Percentiles rank a stretch among this genome's conserved stretches.
Evolutionary conservation across 2,888 invertebrate genomes (phyloP).

Genomic region (Dioctria rufipes): DNA sequence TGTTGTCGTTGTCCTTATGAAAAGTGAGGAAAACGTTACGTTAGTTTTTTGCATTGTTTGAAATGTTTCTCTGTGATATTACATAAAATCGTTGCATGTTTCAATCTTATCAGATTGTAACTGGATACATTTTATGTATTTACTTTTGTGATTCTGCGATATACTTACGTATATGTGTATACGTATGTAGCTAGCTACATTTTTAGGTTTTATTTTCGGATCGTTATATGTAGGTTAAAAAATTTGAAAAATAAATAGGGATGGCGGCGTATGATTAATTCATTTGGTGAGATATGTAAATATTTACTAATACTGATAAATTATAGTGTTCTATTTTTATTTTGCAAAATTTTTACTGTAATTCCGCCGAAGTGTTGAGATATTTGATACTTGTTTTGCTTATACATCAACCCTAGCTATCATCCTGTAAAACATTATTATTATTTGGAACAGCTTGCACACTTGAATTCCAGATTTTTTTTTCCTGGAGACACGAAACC

Average conservation of each 20-base stretch:
- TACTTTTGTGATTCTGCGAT: background rate
- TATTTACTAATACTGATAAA: no score
- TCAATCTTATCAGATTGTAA: slow-evolving; percentile 46
- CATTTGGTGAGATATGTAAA: background rate
- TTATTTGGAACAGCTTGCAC: no score
- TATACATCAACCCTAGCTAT: no score
- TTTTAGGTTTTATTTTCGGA: background rate
- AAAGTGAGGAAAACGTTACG: slow-evolving; percentile 53
- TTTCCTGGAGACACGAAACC: no score
- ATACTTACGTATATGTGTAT: no score
- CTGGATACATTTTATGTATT: slow-evolving; percentile 45
- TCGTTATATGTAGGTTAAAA: background rate
- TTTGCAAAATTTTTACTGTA: no score
- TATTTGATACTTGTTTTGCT: no score
- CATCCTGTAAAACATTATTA: no score
- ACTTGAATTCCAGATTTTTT: no score
- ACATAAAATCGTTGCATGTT: slow-evolving; percentile 7
- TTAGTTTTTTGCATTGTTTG: slow-evolving; percentile 32
- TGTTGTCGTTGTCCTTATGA: slow-evolving; percentile 42
- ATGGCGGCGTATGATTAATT: background rate
- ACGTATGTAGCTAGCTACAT: background rate
- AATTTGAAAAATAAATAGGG: no score
- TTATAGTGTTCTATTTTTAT: no score
- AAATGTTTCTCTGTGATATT: slow-evolving; percentile 11
- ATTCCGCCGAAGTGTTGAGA: no score